phyloP scores from a whole-genome alignment of 2,797 vertebrate species.

The Telmatherina bonti region DNA sequence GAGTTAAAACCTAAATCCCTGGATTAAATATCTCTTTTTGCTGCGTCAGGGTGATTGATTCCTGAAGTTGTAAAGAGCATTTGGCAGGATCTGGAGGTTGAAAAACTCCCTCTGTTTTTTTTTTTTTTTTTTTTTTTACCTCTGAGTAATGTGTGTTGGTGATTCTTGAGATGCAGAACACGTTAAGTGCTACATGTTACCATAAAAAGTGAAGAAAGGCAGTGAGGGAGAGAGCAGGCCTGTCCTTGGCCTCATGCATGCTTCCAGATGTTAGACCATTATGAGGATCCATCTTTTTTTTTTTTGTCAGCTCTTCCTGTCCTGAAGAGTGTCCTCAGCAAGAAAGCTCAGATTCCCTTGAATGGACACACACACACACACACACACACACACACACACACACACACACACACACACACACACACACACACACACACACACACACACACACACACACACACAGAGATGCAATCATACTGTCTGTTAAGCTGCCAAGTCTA shows the following conservation, averaged over 20 bases:
- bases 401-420: conserved; percentile 17
- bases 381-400: conserved; percentile 24
- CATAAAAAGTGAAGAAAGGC: conserved; percentile 20
- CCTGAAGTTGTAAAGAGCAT: conserved; percentile 26
- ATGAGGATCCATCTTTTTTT: conserved; percentile 26
- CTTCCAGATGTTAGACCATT: conserved; percentile 60
- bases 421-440: conserved; percentile 14
- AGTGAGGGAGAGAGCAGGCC: conserved; percentile 25
- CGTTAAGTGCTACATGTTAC: conserved; percentile 24
- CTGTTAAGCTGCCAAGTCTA: conserved; percentile 77
- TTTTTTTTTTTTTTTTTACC: conserved; percentile 13
- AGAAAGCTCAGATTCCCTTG: conserved; percentile 26
- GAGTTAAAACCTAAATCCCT: conserved; percentile 51
- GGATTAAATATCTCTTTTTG: conserved; percentile 50
- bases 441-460: conserved; percentile 15
- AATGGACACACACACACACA: conserved; percentile 10
- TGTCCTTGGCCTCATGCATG: conserved; percentile 43
- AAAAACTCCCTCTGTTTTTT: conserved; percentile 33
- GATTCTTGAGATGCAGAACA: not conserved
- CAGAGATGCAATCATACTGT: conserved; percentile 66
- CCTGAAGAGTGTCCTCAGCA: no score
- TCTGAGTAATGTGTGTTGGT: conserved; percentile 13
- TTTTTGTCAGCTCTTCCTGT: no score
- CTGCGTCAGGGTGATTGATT: conserved; percentile 52
- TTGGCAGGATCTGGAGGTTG: conserved; percentile 36